Evolutionary conservation across 2,113 vertebrate genomes (phyloP), one percentile per base, ranked within the genome.

Genomic region (Nesogale talazaci): DNA sequence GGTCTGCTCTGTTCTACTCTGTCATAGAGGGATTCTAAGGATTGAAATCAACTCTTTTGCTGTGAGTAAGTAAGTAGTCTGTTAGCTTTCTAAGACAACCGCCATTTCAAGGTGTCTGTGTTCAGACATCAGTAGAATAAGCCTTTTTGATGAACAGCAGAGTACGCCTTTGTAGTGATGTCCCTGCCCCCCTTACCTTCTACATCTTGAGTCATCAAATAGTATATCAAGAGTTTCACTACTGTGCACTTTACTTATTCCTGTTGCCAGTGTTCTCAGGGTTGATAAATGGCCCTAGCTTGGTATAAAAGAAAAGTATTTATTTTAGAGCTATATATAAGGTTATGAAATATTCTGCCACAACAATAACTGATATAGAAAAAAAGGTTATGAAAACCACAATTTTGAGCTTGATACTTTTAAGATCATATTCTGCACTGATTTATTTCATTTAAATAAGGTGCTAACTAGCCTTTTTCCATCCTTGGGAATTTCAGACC

Each of bases 251-350:
- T 97, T 92, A 61, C 88, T 96, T 97, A 97, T 98, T 98, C 95
- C 90, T 97, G 29, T 81, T 97, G 96, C 97, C 97, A 98, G 9
- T 97, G 94, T 97, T 97, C 97, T 94, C 93, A 42, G 94, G 81
- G 93, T 95, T 98, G 97, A 98, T 97, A 96, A 97, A 98, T 97
- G 82, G n/a, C 65, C 34, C 38, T 91, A 94, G 69, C 89, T 97
- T 96, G 61, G 42, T 90, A 76, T 93, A 78, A 86, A 96, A 93
- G 89, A 76, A 94, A 97, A 93, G 40, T 94, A 94, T 97, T 98
- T 97, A 96, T 97, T 98, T 97, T 74, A 77, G 93, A 96, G 77
- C 89, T 94, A 25, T 89, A 97, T 96, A 94, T 78, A 95, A 93
- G 86, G 95, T 97, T 96, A 96, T 97, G 83, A 97, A 97, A 94